phyloP scores from a whole-genome alignment of 2,113 vertebrate species.

The Malurus melanocephalus region DNA sequence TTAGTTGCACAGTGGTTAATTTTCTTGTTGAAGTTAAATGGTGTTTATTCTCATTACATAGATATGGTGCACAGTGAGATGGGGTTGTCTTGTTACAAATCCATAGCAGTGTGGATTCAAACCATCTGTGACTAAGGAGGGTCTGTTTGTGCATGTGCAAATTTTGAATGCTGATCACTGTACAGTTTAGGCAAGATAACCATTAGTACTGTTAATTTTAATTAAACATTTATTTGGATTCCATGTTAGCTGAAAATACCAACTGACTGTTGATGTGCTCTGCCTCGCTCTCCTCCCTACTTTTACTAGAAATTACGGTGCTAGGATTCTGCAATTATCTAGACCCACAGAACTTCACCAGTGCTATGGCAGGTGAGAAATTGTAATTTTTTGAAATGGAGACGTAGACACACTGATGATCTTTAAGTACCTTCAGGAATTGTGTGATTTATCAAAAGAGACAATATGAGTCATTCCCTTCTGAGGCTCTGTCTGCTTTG shows the following conservation, averaged over 20 bases:
- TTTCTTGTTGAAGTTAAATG: neutral
- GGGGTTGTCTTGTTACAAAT: neutral
- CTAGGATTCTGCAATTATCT: neutral
- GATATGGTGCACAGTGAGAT: neutral
- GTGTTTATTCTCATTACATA: neutral
- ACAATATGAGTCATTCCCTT: neutral
- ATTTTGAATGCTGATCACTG: neutral
- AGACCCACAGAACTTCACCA: neutral
- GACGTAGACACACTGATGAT: neutral
- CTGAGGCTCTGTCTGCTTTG: neutral
- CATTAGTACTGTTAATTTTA: neutral
- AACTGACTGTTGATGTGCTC: neutral
- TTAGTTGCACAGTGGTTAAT: neutral
- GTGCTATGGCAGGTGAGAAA: neutral
- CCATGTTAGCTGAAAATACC: neutral
- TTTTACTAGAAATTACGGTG: neutral
- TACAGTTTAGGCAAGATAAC: neutral
- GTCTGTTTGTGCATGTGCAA: accelerated
- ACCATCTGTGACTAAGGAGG: neutral
- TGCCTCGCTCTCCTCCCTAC: neutral
- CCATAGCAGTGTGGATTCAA: neutral
- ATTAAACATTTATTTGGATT: neutral
- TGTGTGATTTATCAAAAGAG: neutral
- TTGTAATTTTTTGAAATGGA: neutral
- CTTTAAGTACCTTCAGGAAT: neutral